Evolutionary conservation across 1,140 invertebrate genomes (phyloP).

Genomic region (Antheraea mylitta): DNA sequence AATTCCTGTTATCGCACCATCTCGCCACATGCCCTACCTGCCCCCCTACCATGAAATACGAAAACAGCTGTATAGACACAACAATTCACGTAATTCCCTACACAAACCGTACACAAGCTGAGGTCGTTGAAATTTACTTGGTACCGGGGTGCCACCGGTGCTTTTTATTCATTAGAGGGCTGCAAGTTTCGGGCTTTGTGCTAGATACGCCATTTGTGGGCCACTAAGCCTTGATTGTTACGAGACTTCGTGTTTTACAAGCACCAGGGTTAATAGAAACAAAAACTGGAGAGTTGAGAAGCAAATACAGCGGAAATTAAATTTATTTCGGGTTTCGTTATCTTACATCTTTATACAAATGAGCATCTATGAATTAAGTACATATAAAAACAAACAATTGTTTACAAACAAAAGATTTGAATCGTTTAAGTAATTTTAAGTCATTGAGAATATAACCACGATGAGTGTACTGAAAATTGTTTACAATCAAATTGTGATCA

Average conservation of each 20-base stretch:
- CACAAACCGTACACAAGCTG: conserved; percentile 17
- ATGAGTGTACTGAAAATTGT: background rate
- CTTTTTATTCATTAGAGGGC: conserved; percentile 70
- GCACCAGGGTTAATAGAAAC: conserved; percentile 38
- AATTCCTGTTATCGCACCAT: conserved; percentile 75
- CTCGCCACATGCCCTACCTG: conserved; percentile 76
- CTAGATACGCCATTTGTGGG: conserved; percentile 53
- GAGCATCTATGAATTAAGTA: background rate
- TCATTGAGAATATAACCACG: background rate
- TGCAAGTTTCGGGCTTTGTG: conserved; percentile 64
- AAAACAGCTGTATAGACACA: conserved; percentile 33
- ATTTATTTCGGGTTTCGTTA: conserved; percentile 7
- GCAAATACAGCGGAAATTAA: conserved; percentile 39
- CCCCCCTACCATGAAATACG: conserved; percentile 56
- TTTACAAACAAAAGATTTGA: background rate
- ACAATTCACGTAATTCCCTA: conserved; percentile 34
- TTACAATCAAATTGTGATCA: background rate
- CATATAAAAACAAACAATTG: conserved; percentile 1
- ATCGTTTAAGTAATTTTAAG: background rate
- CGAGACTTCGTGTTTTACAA: conserved; percentile 51
- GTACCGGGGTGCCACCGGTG: conserved; percentile 47
- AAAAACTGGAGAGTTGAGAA: conserved; percentile 34
- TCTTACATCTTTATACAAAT: conserved; percentile 1
- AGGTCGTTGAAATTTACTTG: conserved; percentile 26
- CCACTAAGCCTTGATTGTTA: conserved; percentile 59